A percentile compares a stretch with the other conserved stretches of the same genome.
These are phyloP conservation scores for Blennius ocellaris DNA, from an alignment of 2,113 vertebrate species.

Conservation along the genomic window DNA sequence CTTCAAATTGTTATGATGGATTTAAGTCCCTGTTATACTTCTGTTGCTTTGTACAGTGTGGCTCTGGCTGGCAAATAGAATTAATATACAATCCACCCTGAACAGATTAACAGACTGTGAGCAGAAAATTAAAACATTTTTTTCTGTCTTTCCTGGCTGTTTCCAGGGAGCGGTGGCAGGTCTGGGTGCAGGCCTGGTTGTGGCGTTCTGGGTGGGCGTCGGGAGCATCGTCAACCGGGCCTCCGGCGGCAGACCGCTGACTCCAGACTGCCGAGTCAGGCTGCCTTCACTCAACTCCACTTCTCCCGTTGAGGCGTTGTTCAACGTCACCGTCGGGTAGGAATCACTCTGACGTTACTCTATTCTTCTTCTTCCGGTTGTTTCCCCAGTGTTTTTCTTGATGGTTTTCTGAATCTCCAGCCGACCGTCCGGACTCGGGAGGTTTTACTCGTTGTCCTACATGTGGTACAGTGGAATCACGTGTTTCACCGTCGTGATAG, in stretches of 20 bases:
- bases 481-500: constrained; percentile 87
- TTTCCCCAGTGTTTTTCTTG: no score
- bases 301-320: constrained; percentile 32
- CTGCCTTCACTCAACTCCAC: constrained; percentile 74
- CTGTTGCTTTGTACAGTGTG: no score
- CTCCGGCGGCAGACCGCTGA: fast-evolving
- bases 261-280: constrained; percentile 38
- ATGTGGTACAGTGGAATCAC: constrained; percentile 95
- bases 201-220: constrained; percentile 93
- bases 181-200: constrained; percentile 84
- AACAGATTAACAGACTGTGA: no score
- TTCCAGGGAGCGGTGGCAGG: constrained; percentile 88
- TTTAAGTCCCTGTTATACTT: no score
- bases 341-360: not conserved
- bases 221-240: constrained; percentile 82
- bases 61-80: no score
- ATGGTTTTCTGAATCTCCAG: constrained; percentile 24
- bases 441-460: constrained; percentile 91
- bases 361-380: not conserved
- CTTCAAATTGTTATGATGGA: no score
- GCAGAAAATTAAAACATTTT: no score
- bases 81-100: no score
- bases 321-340: constrained; percentile 79
- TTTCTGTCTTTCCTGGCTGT: not conserved
- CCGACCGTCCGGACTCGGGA: constrained; percentile 84